Conservation (phyloP, 2,113 vertebrate species). For the Hypocryptadius cinnamomeus region DNA sequence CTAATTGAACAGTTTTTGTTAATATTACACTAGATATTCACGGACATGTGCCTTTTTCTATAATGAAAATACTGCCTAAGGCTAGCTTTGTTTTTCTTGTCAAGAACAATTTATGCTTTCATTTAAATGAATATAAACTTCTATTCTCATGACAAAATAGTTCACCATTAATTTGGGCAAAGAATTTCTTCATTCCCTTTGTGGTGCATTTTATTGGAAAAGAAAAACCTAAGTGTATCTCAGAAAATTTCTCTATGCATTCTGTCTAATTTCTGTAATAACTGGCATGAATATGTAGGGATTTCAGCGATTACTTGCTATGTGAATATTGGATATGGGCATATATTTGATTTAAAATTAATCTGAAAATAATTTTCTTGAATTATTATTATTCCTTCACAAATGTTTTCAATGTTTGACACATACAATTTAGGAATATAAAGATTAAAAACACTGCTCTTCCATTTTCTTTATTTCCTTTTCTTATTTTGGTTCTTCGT, state of each 20-base stretch:
- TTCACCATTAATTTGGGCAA: constrained; percentile 73
- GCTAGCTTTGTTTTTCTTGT: constrained; percentile 81
- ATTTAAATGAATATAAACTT: constrained; percentile 78
- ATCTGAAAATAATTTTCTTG: constrained; percentile 52
- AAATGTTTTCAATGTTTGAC: background rate
- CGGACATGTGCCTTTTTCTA: constrained; percentile 79
- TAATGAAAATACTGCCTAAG: constrained; percentile 80
- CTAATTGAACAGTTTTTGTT: constrained; percentile 82
- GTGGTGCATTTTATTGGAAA: constrained; percentile 59
- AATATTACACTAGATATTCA: constrained; percentile 84
- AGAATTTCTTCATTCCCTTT: constrained; percentile 75
- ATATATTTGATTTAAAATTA: constrained; percentile 52
- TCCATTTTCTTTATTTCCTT: background rate
- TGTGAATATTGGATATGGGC: constrained; percentile 5
- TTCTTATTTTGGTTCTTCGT: background rate
- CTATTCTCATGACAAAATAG: constrained; percentile 78
- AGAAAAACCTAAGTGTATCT: constrained; percentile 47
- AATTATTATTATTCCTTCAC: background rate
- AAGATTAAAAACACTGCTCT: background rate
- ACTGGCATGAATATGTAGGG: constrained; percentile 24
- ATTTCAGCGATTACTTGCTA: constrained; percentile 51
- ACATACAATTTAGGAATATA: background rate
- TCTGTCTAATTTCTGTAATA: constrained; percentile 60
- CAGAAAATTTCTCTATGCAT: constrained; percentile 43
- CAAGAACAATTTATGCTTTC: constrained; percentile 80